phyloP scores from a whole-genome alignment of 2,888 invertebrate genomes.

The Micropterix aruncella region DNA sequence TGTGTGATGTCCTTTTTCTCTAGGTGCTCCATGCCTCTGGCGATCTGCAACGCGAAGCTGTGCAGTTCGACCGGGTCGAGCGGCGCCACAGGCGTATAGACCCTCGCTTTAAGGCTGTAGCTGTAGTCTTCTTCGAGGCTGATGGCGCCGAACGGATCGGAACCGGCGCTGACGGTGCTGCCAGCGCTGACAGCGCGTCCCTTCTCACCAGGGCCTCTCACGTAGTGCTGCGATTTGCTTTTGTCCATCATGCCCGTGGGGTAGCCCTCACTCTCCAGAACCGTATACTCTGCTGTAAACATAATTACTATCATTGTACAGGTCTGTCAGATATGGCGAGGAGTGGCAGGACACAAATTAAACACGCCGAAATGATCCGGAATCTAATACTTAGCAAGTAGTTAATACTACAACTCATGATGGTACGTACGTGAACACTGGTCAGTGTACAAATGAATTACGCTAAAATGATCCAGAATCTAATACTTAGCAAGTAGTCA shows the following conservation, averaged over 20 bases:
- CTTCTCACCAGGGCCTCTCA: slow-evolving; percentile 14
- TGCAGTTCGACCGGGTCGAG: slow-evolving; percentile 24
- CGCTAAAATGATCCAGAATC: too few species aligned
- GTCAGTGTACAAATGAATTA: too few species aligned
- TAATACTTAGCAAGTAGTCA: too few species aligned
- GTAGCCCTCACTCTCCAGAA: slow-evolving; percentile 20
- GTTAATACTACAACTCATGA: too few species aligned
- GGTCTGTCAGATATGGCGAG: too few species aligned
- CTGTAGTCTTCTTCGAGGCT: too few species aligned
- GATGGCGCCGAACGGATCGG: neutral
- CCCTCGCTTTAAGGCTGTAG: too few species aligned
- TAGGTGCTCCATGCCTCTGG: slow-evolving; percentile 65
- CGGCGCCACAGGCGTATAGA: neutral
- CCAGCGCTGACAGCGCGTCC: slow-evolving; percentile 15
- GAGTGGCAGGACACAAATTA: too few species aligned
- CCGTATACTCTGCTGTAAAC: slow-evolving; percentile 44
- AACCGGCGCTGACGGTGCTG: neutral
- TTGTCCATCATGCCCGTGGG: neutral
- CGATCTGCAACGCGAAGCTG: slow-evolving; percentile 66
- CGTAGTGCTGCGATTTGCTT: neutral
- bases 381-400: too few species aligned
- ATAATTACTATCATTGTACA: too few species aligned
- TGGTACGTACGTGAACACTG: too few species aligned
- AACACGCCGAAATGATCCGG: too few species aligned
- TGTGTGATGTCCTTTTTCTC: slow-evolving; percentile 58